Evolutionary conservation across 1,140 invertebrate species (phyloP), one percentile per base, ranked within the genome.

Genomic region (Micrasema longulum): DNA sequence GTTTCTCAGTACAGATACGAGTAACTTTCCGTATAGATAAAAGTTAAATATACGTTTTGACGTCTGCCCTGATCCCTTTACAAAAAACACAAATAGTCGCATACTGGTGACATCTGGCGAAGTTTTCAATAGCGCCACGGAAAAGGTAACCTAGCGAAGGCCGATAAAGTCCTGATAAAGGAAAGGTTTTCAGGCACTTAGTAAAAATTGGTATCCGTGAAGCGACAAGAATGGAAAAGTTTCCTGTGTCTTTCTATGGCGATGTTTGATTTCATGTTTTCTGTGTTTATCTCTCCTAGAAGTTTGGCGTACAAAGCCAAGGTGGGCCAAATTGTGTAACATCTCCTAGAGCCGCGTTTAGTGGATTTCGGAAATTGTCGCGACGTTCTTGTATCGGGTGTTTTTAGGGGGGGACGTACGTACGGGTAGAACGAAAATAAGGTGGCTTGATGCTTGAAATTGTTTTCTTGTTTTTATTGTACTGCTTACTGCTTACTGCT

Each of bases 61-160:
- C 45, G 62, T 64, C 31, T 53, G 16, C 43, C 22, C 50, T 66
- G 43, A 66, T 53, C 18, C 20, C 18, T 53, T 18, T 52, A 31
- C 52, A 66, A 66, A 53, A 50, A 60, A 48, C 67, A 62, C 67
- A 60, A 60, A 60, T 60, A 60, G 55, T 57, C 45, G 36, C 22
- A 47, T 16, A 62, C 38, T 14, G 36, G 67, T 48, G 67, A 69
- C 67, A 69, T 69, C 67, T 69, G 67, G 67, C 52, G 14, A 14
- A 60, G 67, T 60, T 48, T 69, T 69, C 67, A 69, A 69, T 55
- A 16, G 53, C 18, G 5, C 26, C 53, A 9, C 41, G 20, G 41
- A 60, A 60, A 69, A 47, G 67, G 55, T 60, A 69, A 69, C 67
- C 20, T 36, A 69, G 55, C 57, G 48, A 69, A 69, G 35, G 31